Base-by-base conservation (phyloP, 2,113 vertebrate genomes). In the Gymnorhina tibicen region DNA sequence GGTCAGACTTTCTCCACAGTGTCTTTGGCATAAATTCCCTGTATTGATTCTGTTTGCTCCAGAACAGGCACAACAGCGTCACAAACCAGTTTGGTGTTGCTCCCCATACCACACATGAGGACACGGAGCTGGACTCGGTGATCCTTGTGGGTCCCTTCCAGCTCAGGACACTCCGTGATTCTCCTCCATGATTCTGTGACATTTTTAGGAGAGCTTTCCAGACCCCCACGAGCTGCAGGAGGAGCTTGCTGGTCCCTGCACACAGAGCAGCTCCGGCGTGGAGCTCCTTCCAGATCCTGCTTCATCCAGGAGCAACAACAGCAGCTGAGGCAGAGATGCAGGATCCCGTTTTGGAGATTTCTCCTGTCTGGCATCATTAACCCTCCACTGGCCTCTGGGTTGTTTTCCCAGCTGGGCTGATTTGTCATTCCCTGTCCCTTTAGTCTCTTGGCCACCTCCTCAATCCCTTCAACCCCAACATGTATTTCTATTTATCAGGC, bases 121-220 rank as follows among this genome's bases (percentile, higher is more conserved):
- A 39, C 16, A 0, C 7, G 49, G 60, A 44, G 27, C 0, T 13
- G 42, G 14, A 10, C 67, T 52, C 0, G 0, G 30, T 13, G 53
- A 35, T 22, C 37, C 62, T 10, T 19, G 47, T 42, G n/a, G 3
- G 5, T 62, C 47, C 39, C 47, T 32, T 41, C 87, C 39, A 26
- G 4, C 41, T 26, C 78, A 53, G 62, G 62, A 7, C 30, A 6
- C 8, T 47, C 46, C 1, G 1, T 26, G 28, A 14, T 10, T 32
- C 39, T 16, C 3, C 33, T 41, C 32, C 13, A 20, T 23, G 35
- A 20, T 33, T 23, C 55, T 49, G 26, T 49, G 55, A 35, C 55
- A 41, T 42, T 85, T 83, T 60, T 10, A 44, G 50, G 66, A 58
- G 50, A 13, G 7, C 32, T 58, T 82, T 44, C 27, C 24, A 50